These are phyloP conservation scores for Tribolium castaneum DNA, from an alignment of 1,140 invertebrate species.

Conservation along the genomic window DNA sequence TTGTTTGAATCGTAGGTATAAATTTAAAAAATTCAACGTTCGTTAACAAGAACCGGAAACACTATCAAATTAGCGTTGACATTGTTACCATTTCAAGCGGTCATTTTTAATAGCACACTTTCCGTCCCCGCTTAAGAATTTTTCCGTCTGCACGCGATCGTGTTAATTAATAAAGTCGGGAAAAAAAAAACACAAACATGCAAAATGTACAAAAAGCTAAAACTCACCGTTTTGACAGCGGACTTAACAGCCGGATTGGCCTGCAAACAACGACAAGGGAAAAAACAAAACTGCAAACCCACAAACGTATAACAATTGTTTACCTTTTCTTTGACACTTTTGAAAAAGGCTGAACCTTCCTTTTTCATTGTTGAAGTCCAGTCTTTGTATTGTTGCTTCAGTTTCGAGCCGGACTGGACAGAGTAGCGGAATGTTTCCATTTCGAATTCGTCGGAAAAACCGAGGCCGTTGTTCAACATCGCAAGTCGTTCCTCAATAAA, in stretches of 20 bases:
- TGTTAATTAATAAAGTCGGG: background rate
- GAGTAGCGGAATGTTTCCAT: constrained; percentile 87
- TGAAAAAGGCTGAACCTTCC: constrained; percentile 74
- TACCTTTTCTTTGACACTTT: constrained; percentile 81
- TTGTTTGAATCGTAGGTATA: too few relatives aligned
- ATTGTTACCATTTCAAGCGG: constrained; percentile 3
- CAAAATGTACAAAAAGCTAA: constrained; percentile 38
- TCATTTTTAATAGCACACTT: constrained; percentile 8
- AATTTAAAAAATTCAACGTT: background rate
- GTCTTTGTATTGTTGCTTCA: constrained; percentile 84
- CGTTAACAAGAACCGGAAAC: constrained; percentile 14
- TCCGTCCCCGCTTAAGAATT: background rate
- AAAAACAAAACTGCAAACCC: constrained; percentile 12
- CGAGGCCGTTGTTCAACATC: constrained; percentile 87
- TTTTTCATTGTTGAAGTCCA: constrained; percentile 69
- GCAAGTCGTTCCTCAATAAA: constrained; percentile 94
- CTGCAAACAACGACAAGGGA: constrained; percentile 66
- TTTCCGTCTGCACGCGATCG: background rate
- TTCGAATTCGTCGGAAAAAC: constrained; percentile 95
- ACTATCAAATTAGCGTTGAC: constrained; percentile 4
- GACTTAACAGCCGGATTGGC: constrained; percentile 85
- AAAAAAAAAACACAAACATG: constrained; percentile 47
- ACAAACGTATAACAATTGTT: constrained; percentile 47
- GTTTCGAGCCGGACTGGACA: constrained; percentile 82
- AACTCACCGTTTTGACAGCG: constrained; percentile 82